Base-by-base conservation (phyloP, 2,797 vertebrate genomes). In the Octomys mimax region DNA sequence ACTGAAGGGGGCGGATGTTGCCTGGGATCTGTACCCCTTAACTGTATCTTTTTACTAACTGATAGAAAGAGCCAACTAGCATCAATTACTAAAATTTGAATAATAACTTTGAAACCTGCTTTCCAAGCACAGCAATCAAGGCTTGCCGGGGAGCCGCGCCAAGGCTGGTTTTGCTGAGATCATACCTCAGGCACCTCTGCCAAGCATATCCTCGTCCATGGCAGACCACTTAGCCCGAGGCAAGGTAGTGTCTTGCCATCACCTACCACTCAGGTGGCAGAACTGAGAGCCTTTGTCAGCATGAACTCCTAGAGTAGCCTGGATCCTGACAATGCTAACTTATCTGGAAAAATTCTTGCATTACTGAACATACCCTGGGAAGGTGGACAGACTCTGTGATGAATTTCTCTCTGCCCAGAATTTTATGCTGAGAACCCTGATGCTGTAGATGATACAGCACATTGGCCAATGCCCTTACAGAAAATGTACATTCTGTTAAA, bases 371-470 rank as follows among this genome's bases (percentile, higher is more conserved):
- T 19, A 75, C 42, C 36, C 28, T 81, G 13, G 12, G 7, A 61
- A 81, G 4, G 1, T 10, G 11, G 54, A 57, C 16, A 1, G 2
- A 0, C 18, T 4, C 66, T 64, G n/a, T 1, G 7, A n/a, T 0
- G 95, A 4, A 1, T 54, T 7, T 21, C 31, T 6, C 31, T 10
- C 2, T 49, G 9, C 5, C 14, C 14, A 57, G 59, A 46, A 5
- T n/a, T 85, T 6, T 71, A 57, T 57, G 54, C 54, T 16, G 14
- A 57, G 54, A 14, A 49, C 31, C 87, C 13, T 16, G 1, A 83
- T 18, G 57, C 2, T 1, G 13, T 0, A n/a, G 13, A 18, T 52
- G 18, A 4, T 66, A 31, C 10, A 61, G 7, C 42, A 1, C 26
- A 5, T 59, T 79, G 21, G 49, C 2, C 57, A 94, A 12, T 13